phyloP scores from a whole-genome alignment of 2,113 vertebrate genomes.

The Pachyramphus minor region DNA sequence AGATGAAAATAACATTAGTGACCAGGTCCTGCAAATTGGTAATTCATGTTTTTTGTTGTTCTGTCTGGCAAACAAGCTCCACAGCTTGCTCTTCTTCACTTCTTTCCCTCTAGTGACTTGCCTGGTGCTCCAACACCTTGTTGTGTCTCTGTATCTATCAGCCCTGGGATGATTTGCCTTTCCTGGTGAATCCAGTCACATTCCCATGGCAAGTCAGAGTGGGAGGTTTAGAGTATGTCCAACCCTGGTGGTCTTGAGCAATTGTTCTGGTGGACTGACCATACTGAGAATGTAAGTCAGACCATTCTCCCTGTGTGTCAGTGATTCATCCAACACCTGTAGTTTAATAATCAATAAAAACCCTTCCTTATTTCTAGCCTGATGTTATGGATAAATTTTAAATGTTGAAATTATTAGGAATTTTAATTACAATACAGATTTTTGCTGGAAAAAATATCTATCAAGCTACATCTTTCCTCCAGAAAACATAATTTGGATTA shows the following conservation, averaged over 20 bases:
- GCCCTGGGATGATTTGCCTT: not conserved
- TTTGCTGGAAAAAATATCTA: not conserved
- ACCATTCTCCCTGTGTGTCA: rapidly evolving
- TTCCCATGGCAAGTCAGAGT: not conserved
- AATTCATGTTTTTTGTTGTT: rapidly evolving
- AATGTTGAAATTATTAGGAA: not conserved
- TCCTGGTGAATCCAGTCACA: not conserved
- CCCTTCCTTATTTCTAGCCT: not conserved
- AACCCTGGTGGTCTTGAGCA: not conserved
- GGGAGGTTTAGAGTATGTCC: not conserved
- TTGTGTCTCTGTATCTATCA: not conserved
- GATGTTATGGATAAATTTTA: not conserved
- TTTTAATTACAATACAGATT: not conserved
- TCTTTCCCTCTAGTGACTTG: not conserved
- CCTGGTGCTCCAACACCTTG: rapidly evolving
- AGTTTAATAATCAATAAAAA: not conserved
- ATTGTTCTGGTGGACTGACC: not conserved
- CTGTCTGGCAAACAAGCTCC: not conserved
- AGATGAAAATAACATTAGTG: not conserved
- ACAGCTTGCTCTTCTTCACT: not conserved
- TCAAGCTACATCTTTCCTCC: not conserved
- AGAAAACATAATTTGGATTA: not conserved
- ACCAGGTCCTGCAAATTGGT: rapidly evolving
- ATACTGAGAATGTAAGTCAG: not conserved
- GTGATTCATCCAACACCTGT: not conserved